Percentiles rank a stretch among this genome's conserved stretches.
Conservation (phyloP, 2,113 vertebrate species). For the Burhinus bistriatus region DNA sequence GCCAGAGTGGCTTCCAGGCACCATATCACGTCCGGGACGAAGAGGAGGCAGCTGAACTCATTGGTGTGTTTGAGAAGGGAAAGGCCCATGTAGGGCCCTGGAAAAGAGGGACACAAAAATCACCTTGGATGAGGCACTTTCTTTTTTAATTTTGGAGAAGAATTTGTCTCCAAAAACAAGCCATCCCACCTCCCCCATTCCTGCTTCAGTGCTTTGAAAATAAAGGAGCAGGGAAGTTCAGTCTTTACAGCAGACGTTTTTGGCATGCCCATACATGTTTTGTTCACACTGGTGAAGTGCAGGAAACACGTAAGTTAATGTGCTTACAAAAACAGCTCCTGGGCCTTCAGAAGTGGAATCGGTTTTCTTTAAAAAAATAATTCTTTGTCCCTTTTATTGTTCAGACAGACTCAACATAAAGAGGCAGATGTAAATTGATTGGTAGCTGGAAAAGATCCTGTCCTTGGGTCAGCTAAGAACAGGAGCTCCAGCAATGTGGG, state of each 20-base stretch:
- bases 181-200: not conserved
- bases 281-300: not conserved
- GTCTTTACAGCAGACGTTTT: not conserved
- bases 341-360: not conserved
- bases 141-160: not conserved
- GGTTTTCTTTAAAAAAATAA: not conserved
- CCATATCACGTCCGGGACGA: conserved; percentile 77
- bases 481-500: not conserved
- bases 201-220: not conserved
- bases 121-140: not conserved
- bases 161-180: not conserved
- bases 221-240: not conserved
- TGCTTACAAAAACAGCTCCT: not conserved
- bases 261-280: not conserved
- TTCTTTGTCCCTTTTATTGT: not conserved
- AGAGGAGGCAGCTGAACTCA: conserved; percentile 83
- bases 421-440: not conserved
- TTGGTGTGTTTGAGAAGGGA: conserved; percentile 72
- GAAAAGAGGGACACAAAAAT: not conserved
- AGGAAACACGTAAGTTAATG: not conserved
- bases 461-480: not conserved
- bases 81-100: not conserved
- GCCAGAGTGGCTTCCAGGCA: conserved; percentile 82
- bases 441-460: not conserved
- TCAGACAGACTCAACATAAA: not conserved